Base-by-base conservation (phyloP, 2,888 invertebrate species). In the Caenorhabditis japonica region DNA sequence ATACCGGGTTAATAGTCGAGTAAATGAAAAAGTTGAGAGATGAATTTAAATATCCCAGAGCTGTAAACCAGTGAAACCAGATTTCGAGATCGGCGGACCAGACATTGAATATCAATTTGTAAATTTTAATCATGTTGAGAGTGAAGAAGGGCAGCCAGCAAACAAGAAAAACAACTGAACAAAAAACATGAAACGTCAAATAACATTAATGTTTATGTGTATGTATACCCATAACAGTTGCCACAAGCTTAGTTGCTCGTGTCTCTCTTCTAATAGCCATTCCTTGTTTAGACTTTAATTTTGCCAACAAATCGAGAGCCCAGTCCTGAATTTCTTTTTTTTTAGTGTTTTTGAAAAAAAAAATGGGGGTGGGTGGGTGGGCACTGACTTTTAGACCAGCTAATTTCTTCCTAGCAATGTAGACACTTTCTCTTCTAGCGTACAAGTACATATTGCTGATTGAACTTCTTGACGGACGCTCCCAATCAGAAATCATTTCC, bases 61-160 rank as follows among this genome's bases (percentile, higher is more conserved):
- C 83, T 21, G 85, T 85, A 59, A 84, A 83, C 85, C 87, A 77
- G 46, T 77, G 77, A 56, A 77, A 77, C 75, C 74, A 77, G 30
- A 76, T 75, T 60, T 80, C 82, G 56, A 77, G 36, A 36, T 78
- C 75, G 13, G 79, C 51, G 8, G 84, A 77, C 86, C 87, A 87
- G 0, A 49, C 61, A 41, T 76, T 74, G 47, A 70, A 62, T 39
- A 83, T 74, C 21, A 87, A 68, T 52, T 83, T 77, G 68, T 83
- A 85, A n/a, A 87, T 85, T 76, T 87, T 87, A 60, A 85, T 70
- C 81, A 87, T 84, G 82, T 90, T 90, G 30, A 90, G 83, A 23
- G 89, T 88, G 83, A 90, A 90, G 82, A 90, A 90, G 12, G 90
- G 90, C 56, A 89, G 82, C 90, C 90, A 90, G 75, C 90, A 90